Evolutionary conservation across 2,113 vertebrate genomes (phyloP).

Genomic region (Dromiciops gliroides): DNA sequence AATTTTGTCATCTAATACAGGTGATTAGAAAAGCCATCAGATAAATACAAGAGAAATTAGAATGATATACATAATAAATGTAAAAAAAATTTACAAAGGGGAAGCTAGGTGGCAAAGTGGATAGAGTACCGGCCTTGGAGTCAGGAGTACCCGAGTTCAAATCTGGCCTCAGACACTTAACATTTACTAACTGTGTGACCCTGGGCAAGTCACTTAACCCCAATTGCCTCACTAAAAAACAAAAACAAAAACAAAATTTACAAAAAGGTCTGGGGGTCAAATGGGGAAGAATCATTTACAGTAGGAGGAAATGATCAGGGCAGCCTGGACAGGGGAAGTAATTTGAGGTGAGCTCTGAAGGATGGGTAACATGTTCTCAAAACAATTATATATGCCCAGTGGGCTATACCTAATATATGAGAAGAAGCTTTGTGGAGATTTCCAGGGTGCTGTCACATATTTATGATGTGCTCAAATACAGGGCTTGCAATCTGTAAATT

Average conservation of each 20-base stretch:
- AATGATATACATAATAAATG: background rate
- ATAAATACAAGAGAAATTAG: background rate
- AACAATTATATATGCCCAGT: background rate
- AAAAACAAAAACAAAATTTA: too few relatives aligned
- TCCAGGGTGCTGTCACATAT: background rate
- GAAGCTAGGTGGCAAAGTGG: too few relatives aligned
- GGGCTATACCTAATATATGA: background rate
- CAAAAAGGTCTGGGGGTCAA: background rate
- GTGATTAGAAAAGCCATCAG: background rate
- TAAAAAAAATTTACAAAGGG: too few relatives aligned
- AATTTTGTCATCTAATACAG: background rate
- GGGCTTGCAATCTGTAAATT: background rate
- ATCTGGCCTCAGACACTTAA: too few relatives aligned
- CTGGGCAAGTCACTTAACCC: too few relatives aligned
- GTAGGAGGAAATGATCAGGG: background rate
- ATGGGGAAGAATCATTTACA: background rate
- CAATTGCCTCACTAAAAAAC: too few relatives aligned
- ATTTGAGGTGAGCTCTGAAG: background rate
- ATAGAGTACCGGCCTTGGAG: too few relatives aligned
- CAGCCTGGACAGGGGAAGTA: background rate
- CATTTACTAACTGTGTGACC: too few relatives aligned
- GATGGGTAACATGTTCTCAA: background rate
- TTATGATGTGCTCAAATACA: background rate
- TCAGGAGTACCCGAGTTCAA: too few relatives aligned
- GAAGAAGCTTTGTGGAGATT: background rate